Base-by-base conservation (phyloP, 2,113 vertebrate genomes). In the Mystacornis crossleyi region DNA sequence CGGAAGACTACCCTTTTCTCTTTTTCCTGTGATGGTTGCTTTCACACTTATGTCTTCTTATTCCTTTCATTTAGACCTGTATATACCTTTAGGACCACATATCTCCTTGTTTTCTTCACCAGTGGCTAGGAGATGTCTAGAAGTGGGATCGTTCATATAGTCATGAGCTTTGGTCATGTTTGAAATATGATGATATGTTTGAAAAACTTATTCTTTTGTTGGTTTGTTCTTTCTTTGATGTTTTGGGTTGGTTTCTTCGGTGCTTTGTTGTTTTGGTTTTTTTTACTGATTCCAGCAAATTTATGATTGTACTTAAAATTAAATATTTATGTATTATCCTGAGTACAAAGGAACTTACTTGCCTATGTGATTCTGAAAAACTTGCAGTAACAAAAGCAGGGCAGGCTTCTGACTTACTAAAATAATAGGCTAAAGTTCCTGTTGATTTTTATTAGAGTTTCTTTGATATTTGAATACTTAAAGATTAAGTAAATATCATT, bases 71-170 rank as follows among this genome's bases (percentile, higher is more conserved):
- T 84, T 78, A 34, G 23, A 74, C 6, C 6, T 61, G 1, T 34
- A 18, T 24, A 11, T 48, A 12, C 19, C 8, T 18, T 42, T 25
- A 47, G 12, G 18, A 86, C 47, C 8, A 47, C 4, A 8, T 14
- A 55, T 19, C 6, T 75, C 9, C 10, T 54, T 74, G 5, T 64
- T 71, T 77, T 72, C 58, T 66, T 70, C 5, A 33, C 6, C 15
- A 72, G 3, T 45, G 5, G 36, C 23, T 53, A 45, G 13, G 12
- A 81, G 4, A 79, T 3, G 0, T n/a, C 10, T 36, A 36, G 28
- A 60, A 53, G 21, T 51, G 5, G 8, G 1, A 80, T 0, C 0
- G 3, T 48, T 55, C 6, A 6, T 36, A 9, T 14, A 64, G 67
- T 34, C 33, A 50, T 1, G 2, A 75, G 11, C 64, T 36, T 79